Conservation (phyloP, 2,888 invertebrate genomes). For the Epistrophella euchroma region DNA sequence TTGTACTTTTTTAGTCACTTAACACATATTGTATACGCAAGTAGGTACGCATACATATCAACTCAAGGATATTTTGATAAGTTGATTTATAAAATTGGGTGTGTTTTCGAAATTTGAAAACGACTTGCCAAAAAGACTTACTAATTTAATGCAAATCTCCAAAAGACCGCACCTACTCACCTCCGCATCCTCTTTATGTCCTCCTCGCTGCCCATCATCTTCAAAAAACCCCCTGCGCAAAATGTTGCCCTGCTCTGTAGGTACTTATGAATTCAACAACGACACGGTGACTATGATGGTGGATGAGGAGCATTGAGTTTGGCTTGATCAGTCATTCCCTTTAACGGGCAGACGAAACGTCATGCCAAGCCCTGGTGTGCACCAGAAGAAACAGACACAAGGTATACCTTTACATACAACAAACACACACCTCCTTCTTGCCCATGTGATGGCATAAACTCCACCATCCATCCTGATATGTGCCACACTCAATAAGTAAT, state of each 20-base stretch:
- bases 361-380: slow-evolving; percentile 70
- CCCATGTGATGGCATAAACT: slow-evolving; percentile 17
- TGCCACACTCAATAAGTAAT: slow-evolving; percentile 74
- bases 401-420: neutral
- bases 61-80: slow-evolving; percentile 43
- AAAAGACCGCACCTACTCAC: slow-evolving; percentile 64
- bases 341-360: slow-evolving; percentile 64
- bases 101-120: slow-evolving; percentile 44
- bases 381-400: neutral
- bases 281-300: slow-evolving; percentile 10
- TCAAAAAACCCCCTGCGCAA: slow-evolving; percentile 8
- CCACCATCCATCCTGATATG: slow-evolving; percentile 43
- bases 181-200: slow-evolving; percentile 6
- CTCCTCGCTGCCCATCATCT: slow-evolving; percentile 31
- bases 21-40: neutral
- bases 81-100: slow-evolving; percentile 31
- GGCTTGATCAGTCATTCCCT: slow-evolving; percentile 64
- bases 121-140: slow-evolving; percentile 43
- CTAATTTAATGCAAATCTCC: slow-evolving; percentile 63
- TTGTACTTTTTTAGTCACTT: neutral
- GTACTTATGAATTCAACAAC: neutral
- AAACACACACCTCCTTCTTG: slow-evolving; percentile 39
- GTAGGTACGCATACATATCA: neutral
- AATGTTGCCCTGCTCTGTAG: slow-evolving; percentile 31
- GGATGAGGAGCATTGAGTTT: slow-evolving; percentile 31